Percentiles rank a stretch among this genome's conserved stretches.
phyloP scores from a whole-genome alignment of 1,140 invertebrate genomes.

The Danaus plexippus region DNA sequence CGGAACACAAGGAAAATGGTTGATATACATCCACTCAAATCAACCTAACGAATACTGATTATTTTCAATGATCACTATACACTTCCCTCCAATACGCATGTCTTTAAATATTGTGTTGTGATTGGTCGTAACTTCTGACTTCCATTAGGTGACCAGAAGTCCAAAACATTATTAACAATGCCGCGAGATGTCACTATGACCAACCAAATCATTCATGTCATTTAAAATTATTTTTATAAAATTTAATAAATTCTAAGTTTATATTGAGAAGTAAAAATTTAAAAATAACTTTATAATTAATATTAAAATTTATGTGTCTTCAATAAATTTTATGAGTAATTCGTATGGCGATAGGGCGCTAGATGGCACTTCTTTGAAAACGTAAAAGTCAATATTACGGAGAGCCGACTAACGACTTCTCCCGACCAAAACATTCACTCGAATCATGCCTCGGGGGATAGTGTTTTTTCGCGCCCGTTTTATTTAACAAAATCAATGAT shows the following conservation, averaged over 20 bases:
- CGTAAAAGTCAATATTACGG: slow-evolving; percentile 39
- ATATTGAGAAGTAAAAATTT: no score
- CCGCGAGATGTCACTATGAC: slow-evolving; percentile 19
- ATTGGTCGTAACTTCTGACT: slow-evolving; percentile 20
- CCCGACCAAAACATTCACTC: slow-evolving; percentile 56
- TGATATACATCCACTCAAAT: slow-evolving; percentile 21
- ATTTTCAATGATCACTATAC: slow-evolving; percentile 43
- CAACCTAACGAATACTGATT: slow-evolving; percentile 40
- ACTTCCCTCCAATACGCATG: slow-evolving; percentile 53
- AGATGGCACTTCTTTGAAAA: slow-evolving; percentile 34
- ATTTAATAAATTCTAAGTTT: no score
- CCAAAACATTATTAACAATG: no score
- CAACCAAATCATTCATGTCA: neutral
- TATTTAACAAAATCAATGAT: slow-evolving; percentile 34
- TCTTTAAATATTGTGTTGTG: slow-evolving; percentile 38
- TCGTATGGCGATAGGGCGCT: neutral
- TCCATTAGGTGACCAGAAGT: no score
- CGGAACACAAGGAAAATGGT: slow-evolving; percentile 22
- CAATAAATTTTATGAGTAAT: neutral
- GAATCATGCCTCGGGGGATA: slow-evolving; percentile 49
- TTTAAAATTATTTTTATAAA: no score
- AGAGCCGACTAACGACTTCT: slow-evolving; percentile 19
- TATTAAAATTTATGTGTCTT: neutral
- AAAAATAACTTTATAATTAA: neutral
- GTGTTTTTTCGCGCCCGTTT: slow-evolving; percentile 56